Percentiles rank a stretch among this genome's conserved stretches.
phyloP scores from a whole-genome alignment of 2,888 invertebrate genomes.

The Aphodius granarius region DNA sequence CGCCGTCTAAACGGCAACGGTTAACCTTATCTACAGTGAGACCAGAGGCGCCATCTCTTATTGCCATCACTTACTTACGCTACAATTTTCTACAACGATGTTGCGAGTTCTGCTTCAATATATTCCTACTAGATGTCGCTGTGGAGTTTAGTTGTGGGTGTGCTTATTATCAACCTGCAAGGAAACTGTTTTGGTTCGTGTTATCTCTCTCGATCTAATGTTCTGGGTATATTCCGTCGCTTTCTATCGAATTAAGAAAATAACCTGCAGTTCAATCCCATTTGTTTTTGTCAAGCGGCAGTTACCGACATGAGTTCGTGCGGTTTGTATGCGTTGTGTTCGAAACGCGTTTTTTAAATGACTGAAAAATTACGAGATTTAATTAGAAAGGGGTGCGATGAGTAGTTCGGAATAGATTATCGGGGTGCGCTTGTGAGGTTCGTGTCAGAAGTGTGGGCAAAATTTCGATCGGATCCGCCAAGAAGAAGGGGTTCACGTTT shows the following conservation, averaged over 20 bases:
- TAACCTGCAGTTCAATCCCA: conserved; percentile 16
- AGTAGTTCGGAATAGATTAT: conserved; percentile 22
- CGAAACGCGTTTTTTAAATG: conserved; percentile 39
- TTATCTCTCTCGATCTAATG: conserved; percentile 2
- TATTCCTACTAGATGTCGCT: conserved; percentile 13
- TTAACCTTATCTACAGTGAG: no score
- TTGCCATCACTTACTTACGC: no score
- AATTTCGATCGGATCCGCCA: conserved; percentile 32
- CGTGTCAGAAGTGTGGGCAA: conserved; percentile 33
- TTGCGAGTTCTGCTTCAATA: background rate
- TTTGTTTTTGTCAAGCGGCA: conserved; percentile 43
- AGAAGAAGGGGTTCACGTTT: background rate
- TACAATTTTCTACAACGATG: no score
- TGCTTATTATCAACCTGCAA: conserved; percentile 18
- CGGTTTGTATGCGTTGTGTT: conserved; percentile 42
- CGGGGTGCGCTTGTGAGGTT: conserved; percentile 20
- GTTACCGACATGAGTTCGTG: conserved; percentile 40
- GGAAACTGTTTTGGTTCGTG: conserved; percentile 14
- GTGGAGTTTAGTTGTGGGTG: conserved; percentile 14
- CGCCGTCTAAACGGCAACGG: background rate
- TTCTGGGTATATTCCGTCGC: background rate
- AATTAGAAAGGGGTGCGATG: background rate
- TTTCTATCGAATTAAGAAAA: conserved; percentile 7
- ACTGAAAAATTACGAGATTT: conserved; percentile 29
- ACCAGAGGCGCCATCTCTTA: background rate